These are phyloP conservation scores for Theropithecus gelada DNA, from an alignment of 2,113 vertebrate species.

Conservation along the genomic window DNA sequence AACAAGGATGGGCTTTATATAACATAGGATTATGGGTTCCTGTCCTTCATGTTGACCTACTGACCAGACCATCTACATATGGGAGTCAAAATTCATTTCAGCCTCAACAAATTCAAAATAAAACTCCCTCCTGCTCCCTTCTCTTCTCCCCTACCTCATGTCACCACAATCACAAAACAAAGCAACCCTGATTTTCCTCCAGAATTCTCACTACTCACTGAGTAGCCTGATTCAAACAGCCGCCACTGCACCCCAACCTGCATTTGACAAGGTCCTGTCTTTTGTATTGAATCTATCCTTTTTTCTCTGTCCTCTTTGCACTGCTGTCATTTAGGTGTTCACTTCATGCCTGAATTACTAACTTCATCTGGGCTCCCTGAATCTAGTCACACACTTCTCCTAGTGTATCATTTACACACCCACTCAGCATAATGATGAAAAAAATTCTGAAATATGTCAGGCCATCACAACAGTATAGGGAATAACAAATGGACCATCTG, in stretches of 20 bases:
- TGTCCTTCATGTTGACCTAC: neutral
- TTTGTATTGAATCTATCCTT: neutral
- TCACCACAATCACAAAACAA: neutral
- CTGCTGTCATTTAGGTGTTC: neutral
- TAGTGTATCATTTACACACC: neutral
- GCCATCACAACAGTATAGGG: neutral
- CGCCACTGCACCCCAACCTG: fast-evolving
- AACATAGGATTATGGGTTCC: neutral
- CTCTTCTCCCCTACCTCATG: neutral
- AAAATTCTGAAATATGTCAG: neutral
- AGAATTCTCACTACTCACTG: neutral
- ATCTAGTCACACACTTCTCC: neutral
- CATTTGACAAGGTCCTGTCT: neutral
- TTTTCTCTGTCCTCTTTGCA: neutral
- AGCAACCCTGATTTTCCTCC: neutral
- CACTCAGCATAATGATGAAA: neutral
- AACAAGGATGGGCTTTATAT: too few species aligned
- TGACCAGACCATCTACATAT: neutral
- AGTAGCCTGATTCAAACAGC: neutral
- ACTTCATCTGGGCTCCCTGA: neutral
- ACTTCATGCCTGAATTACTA: neutral
- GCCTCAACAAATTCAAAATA: neutral
- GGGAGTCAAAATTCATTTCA: neutral
- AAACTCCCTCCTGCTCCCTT: neutral
- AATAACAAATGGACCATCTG: neutral